Conservation (phyloP, 2,113 vertebrate genomes). For the Salvator merianae region DNA sequence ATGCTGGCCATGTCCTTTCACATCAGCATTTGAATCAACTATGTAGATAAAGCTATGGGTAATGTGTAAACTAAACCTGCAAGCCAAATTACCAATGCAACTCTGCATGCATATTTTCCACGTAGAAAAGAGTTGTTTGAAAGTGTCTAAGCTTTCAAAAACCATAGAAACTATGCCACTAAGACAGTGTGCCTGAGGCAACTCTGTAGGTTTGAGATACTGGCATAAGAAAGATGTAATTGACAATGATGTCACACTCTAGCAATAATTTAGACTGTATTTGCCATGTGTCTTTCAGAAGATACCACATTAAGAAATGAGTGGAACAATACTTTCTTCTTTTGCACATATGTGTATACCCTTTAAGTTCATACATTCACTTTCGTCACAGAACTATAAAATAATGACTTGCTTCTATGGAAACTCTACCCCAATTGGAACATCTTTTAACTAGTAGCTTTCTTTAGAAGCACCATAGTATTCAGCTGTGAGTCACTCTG, state of each 20-base stretch:
- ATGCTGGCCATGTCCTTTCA: too few relatives aligned
- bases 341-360: background rate
- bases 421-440: background rate
- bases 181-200: background rate
- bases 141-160: background rate
- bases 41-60: too few relatives aligned
- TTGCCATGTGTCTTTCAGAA: background rate
- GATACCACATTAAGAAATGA: background rate
- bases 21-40: too few relatives aligned
- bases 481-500: background rate
- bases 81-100: background rate
- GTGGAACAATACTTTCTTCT: background rate
- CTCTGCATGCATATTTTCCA: background rate
- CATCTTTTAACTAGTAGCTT: background rate
- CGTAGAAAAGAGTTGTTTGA: background rate
- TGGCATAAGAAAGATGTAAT: background rate
- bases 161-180: background rate
- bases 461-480: background rate
- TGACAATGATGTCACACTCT: background rate
- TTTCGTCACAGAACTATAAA: background rate
- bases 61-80: too few relatives aligned
- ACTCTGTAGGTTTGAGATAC: background rate
- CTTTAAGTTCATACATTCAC: background rate
- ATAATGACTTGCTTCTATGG: background rate
- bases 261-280: background rate